These are phyloP conservation scores for Aproaerema taeniolella DNA, from an alignment of 2,888 invertebrate species.

Conservation along the genomic window DNA sequence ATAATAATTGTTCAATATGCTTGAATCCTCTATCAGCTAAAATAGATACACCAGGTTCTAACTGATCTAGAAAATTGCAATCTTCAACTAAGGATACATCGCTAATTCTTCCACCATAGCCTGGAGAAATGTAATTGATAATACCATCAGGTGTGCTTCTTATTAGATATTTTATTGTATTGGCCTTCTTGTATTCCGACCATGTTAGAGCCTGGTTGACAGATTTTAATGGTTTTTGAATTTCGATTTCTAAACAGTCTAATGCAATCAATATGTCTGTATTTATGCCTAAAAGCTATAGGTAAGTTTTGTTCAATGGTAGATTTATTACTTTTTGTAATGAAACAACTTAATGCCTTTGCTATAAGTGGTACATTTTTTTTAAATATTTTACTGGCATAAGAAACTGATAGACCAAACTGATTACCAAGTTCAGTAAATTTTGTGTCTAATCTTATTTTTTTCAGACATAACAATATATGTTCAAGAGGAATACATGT, in stretches of 20 bases:
- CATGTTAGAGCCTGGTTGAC: constrained; percentile 31
- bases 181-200: constrained; percentile 32
- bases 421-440: constrained; percentile 17
- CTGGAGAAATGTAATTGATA: constrained; percentile 22
- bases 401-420: constrained; percentile 5
- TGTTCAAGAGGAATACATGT: constrained; percentile 11
- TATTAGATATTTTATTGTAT: constrained; percentile 25
- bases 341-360: constrained; percentile 17
- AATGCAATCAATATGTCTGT: constrained; percentile 28
- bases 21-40: constrained; percentile 25
- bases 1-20: constrained; percentile 18
- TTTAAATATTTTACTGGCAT: constrained; percentile 13
- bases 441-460: constrained; percentile 17
- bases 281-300: constrained; percentile 24
- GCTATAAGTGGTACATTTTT: constrained; percentile 19
- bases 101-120: constrained; percentile 21
- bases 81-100: constrained; percentile 19
- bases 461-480: constrained; percentile 17
- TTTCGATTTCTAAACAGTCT: constrained; percentile 36
- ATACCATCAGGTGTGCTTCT: constrained; percentile 24
- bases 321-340: constrained; percentile 15
- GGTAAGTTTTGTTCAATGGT: constrained; percentile 17
- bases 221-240: constrained; percentile 33
- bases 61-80: constrained; percentile 18
- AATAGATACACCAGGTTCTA: constrained; percentile 16